These are phyloP conservation scores for Julus scandinavius DNA, from an alignment of 2,888 invertebrate genomes.

Conservation along the genomic window DNA sequence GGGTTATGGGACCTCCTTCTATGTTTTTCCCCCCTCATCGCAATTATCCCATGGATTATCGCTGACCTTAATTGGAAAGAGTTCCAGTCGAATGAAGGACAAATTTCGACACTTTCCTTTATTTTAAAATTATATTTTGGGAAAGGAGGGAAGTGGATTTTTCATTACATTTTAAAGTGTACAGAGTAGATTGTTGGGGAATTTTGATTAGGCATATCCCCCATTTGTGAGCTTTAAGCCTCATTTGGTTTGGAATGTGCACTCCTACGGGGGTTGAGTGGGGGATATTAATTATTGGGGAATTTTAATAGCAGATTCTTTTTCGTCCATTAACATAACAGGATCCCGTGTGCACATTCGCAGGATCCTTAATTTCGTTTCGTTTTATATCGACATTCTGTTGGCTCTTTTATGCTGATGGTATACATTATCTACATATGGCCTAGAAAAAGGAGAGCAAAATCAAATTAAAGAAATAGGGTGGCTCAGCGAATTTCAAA, in stretches of 20 bases:
- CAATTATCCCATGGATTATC: not conserved
- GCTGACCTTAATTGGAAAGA: not conserved
- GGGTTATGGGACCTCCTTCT: not conserved
- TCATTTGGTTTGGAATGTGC: slow-evolving; percentile 31
- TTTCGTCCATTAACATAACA: not conserved
- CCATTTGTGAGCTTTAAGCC: not conserved
- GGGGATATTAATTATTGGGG: slow-evolving; percentile 22
- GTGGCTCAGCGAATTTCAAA: not conserved
- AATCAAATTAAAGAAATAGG: slow-evolving; percentile 15
- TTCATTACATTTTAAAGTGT: no score
- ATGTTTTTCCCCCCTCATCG: not conserved
- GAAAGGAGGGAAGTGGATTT: no score
- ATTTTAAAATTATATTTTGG: no score
- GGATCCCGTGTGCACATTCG: not conserved
- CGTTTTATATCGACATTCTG: not conserved
- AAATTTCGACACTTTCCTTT: no score
- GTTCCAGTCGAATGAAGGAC: not conserved
- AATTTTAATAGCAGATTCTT: slow-evolving; percentile 12
- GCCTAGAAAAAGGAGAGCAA: not conserved
- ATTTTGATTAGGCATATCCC: not conserved
- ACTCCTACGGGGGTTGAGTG: not conserved
- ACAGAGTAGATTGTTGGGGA: not conserved
- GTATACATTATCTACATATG: not conserved
- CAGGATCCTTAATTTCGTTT: not conserved
- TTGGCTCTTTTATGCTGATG: no score